A percentile compares a stretch with the other conserved stretches of the same genome.
These are phyloP conservation scores for Lampris megalopsis DNA, from an alignment of 2,113 vertebrate species.

Conservation along the genomic window DNA sequence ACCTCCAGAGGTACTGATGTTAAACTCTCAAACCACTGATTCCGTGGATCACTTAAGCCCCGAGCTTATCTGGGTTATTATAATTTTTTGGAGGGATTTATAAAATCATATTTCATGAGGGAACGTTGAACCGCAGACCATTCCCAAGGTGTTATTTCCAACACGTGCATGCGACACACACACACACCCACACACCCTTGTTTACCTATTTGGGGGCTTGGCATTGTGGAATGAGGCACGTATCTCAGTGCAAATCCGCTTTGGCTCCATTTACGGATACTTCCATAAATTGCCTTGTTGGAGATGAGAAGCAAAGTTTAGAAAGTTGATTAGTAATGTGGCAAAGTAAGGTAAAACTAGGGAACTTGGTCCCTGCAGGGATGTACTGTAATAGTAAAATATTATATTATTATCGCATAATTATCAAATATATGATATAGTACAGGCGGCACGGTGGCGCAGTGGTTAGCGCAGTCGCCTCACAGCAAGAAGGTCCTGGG, in stretches of 20 bases:
- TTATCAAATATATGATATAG: too few relatives aligned
- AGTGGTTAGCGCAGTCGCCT: too few relatives aligned
- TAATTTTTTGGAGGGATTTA: constrained; percentile 81
- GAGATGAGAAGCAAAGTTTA: constrained; percentile 70
- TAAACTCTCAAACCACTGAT: constrained; percentile 83
- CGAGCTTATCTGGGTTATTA: constrained; percentile 81
- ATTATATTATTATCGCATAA: too few relatives aligned
- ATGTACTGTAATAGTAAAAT: too few relatives aligned
- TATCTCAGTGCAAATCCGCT: constrained; percentile 78
- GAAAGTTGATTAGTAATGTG: constrained; percentile 63
- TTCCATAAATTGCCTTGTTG: constrained; percentile 68
- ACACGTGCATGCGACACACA: constrained; percentile 11
- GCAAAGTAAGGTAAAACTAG: constrained; percentile 9
- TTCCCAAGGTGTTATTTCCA: constrained; percentile 74
- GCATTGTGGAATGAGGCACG: constrained; percentile 69
- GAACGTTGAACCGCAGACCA: constrained; percentile 71
- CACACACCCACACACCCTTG: constrained; percentile 47
- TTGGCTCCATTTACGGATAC: constrained; percentile 68
- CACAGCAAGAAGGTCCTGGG: too few relatives aligned
- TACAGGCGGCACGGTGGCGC: too few relatives aligned
- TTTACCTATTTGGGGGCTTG: constrained; percentile 78
- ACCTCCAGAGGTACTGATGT: constrained; percentile 79
- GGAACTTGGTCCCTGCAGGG: constrained; percentile 7
- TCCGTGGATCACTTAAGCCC: constrained; percentile 79
- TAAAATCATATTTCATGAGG: constrained; percentile 77